Evolutionary conservation across 2,113 vertebrate species (phyloP).

Genomic region (Spilogale gracilis): DNA sequence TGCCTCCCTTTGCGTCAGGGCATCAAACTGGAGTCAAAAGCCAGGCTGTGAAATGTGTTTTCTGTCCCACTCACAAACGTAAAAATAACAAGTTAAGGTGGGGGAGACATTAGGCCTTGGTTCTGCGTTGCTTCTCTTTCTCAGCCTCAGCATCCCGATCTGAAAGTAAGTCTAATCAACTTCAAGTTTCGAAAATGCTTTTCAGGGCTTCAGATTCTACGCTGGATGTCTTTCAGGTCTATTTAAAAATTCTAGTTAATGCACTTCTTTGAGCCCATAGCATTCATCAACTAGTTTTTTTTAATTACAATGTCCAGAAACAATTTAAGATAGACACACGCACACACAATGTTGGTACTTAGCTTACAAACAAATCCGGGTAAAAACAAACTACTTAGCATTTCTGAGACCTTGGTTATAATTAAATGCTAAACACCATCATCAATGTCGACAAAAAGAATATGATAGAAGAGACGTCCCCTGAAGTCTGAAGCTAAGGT

Average conservation of each 20-base stretch:
- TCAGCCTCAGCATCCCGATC: not conserved
- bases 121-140: not conserved
- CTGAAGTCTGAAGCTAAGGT: not conserved
- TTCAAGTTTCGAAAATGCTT: not conserved
- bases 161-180: not conserved
- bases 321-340: not conserved
- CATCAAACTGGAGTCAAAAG: not conserved
- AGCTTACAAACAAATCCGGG: not conserved
- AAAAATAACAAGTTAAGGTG: not conserved
- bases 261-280: not conserved
- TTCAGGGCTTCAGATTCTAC: not conserved
- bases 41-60: not conserved
- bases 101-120: not conserved
- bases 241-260: not conserved
- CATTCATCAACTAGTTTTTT: not conserved
- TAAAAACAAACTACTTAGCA: conserved; percentile 47
- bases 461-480: not conserved
- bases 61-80: not conserved
- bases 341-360: not conserved
- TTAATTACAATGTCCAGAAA: not conserved
- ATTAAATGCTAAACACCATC: conserved; percentile 28
- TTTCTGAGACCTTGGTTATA: not conserved
- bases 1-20: not conserved
- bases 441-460: not conserved
- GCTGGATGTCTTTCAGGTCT: not conserved